Evolutionary conservation across 2,797 vertebrate genomes (phyloP), one percentile per base, ranked within the genome.

Genomic region (Sciurus vulgaris): DNA sequence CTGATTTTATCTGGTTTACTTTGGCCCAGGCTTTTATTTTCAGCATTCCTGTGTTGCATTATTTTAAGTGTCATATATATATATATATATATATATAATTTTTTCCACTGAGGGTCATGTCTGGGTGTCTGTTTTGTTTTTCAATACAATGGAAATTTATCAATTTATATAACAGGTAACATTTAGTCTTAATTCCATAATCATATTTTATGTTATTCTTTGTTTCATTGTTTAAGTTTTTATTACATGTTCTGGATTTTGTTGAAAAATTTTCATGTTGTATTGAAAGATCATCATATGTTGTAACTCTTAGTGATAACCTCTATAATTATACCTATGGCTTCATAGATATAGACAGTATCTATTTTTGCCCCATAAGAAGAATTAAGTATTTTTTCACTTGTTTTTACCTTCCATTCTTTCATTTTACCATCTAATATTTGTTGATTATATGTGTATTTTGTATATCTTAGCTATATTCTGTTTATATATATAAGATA

Each of bases 181-280:
- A 13, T 86, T 87, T 81, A 70, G 41, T 88, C 83, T 88, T 87
- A 84, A 38, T 59, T 93, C 35, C n/a, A 3, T 81, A 77, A 83
- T 51, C 30, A 38, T 56, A 69, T 73, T 86, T 73, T 76, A 73
- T 74, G 33, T 33, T 82, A n/a, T 51, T 79, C 67, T 86, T 89
- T 15, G 24, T 35, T 89, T 88, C 35, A 77, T 69, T 81, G 17
- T 35, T 69, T 87, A 86, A 59, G 35, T 87, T 91, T 94, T 87
- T 82, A 70, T 96, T 77, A 67, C n/a, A 47, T 83, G 30, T 33
- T 79, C 78, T 94, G 26, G 30, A 73, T 69, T 95, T 94, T 65
- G 74, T 63, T 81, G 15, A 86, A 33, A 44, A 1, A 38, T 74
- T 93, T 86, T 59, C 35, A 5, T 49, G 0, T 74, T 54, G 72